These are phyloP conservation scores for Colius striatus DNA, from an alignment of 2,113 vertebrate species.

Conservation along the genomic window DNA sequence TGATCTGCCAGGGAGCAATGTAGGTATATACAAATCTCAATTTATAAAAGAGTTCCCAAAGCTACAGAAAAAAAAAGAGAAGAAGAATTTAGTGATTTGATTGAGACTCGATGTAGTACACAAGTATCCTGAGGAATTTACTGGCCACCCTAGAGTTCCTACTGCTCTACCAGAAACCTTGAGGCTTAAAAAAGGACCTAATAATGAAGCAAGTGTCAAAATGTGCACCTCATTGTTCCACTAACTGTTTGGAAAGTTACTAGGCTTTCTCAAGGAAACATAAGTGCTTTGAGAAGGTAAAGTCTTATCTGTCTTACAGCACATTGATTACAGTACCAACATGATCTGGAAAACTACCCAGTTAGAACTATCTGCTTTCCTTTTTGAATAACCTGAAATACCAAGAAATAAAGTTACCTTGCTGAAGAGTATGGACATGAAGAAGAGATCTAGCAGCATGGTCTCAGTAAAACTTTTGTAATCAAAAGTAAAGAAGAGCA, in stretches of 20 bases:
- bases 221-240: not conserved
- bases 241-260: not conserved
- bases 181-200: not conserved
- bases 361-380: not conserved
- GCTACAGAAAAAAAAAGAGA: conserved; percentile 61
- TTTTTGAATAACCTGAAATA: not conserved
- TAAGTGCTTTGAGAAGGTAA: not conserved
- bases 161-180: not conserved
- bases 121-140: not conserved
- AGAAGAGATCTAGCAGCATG: conserved; percentile 95
- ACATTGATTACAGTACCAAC: not conserved
- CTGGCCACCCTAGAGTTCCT: not conserved
- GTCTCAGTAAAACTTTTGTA: conserved; percentile 94
- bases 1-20: conserved; percentile 98
- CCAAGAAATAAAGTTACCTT: conserved; percentile 81
- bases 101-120: not conserved
- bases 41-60: conserved; percentile 98
- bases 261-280: not conserved
- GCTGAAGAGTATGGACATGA: conserved; percentile 98
- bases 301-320: not conserved
- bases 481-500: conserved; percentile 98
- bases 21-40: conserved; percentile 97
- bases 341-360: not conserved
- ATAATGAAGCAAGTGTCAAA: not conserved
- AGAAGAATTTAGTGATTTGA: not conserved